These are phyloP conservation scores for Nomada flava DNA, from an alignment of 2,888 invertebrate genomes.

Conservation along the genomic window DNA sequence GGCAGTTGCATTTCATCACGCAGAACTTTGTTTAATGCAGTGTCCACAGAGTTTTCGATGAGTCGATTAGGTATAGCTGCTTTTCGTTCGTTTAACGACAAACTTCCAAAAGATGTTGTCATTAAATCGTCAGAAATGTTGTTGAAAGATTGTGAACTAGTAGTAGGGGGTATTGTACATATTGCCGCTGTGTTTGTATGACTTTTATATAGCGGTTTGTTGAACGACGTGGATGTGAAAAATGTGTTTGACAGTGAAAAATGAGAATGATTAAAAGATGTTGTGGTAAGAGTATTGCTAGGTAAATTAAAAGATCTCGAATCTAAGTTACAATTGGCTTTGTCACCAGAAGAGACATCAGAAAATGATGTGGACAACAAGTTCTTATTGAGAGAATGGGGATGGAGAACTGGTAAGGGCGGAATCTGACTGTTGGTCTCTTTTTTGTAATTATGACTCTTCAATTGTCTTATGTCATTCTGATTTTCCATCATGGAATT, in stretches of 20 bases:
- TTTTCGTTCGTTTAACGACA: slow-evolving; percentile 63
- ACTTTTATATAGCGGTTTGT: slow-evolving; percentile 58
- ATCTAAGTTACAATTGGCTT: slow-evolving; percentile 73
- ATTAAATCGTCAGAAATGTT: slow-evolving; percentile 68
- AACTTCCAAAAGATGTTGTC: slow-evolving; percentile 71
- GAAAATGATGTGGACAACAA: slow-evolving; percentile 70
- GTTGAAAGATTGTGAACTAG: slow-evolving; percentile 53
- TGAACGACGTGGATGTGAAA: slow-evolving; percentile 69
- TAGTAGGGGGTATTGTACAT: slow-evolving; percentile 37
- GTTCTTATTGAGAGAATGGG: slow-evolving; percentile 67
- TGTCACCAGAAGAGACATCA: slow-evolving; percentile 61
- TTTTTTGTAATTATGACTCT: slow-evolving; percentile 83
- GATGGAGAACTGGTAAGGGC: slow-evolving; percentile 75
- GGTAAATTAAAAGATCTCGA: slow-evolving; percentile 76
- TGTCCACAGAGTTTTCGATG: slow-evolving; percentile 37
- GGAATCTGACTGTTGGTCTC: slow-evolving; percentile 82
- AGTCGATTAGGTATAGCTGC: slow-evolving; percentile 24
- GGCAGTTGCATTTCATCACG: slow-evolving; percentile 55
- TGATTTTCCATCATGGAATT: slow-evolving; percentile 75
- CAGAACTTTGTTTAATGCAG: slow-evolving; percentile 36
- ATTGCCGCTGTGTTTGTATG: slow-evolving; percentile 46
- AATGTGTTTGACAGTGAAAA: slow-evolving; percentile 58
- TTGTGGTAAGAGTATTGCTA: slow-evolving; percentile 45
- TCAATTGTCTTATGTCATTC: slow-evolving; percentile 78
- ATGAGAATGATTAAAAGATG: slow-evolving; percentile 65